Evolutionary conservation across 2,888 invertebrate species (phyloP), one percentile per base, ranked within the genome.

Genomic region (Nomada hirtipes): DNA sequence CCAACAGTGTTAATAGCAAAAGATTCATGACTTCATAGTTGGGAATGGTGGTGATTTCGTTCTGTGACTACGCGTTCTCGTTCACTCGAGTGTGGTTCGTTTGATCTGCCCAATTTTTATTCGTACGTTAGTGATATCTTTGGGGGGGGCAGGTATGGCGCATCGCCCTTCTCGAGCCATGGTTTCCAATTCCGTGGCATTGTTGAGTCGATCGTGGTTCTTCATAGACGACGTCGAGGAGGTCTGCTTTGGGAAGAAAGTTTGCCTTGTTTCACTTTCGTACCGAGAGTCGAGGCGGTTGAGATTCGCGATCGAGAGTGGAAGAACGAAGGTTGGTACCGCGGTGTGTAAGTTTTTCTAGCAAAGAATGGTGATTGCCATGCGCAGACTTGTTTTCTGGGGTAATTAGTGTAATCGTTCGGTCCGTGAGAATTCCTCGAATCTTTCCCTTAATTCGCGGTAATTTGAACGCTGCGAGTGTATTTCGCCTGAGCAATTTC

Each of bases 1-100:
- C 83, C 77, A 91, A 67, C 72, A 91, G 69, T 59, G 90, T 76
- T 73, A 89, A 55, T 75, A 90, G 50, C 69, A 88, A 75, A 82
- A 86, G 79, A 91, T 91, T 92, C 92, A 92, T 92, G 89, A 90
- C 92, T 86, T 92, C 92, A 91, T 91, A 81, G 83, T 86, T 83
- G 81, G 53, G 47, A 47, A 55, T 55, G 59, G 15, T 23, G 53
- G 50, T 47, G 68, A 42, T 73, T 76, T 57, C 36, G 26, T 52
- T 59, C 23, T 13, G 11, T 7, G 44, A 15, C n/a, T 44, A 52
- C 64, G 36, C 69, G 36, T 11, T 26, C 13, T 44, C 29, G 10
- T 15, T 42, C 13, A 36, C 10, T 57, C 53, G 1, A 13, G 7
- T 20, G 9, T 44, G 55, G 11, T 68, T 10, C 15, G 11, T 4